These are phyloP conservation scores for Pyrochroa serraticornis DNA, from an alignment of 2,888 invertebrate species.

Conservation along the genomic window DNA sequence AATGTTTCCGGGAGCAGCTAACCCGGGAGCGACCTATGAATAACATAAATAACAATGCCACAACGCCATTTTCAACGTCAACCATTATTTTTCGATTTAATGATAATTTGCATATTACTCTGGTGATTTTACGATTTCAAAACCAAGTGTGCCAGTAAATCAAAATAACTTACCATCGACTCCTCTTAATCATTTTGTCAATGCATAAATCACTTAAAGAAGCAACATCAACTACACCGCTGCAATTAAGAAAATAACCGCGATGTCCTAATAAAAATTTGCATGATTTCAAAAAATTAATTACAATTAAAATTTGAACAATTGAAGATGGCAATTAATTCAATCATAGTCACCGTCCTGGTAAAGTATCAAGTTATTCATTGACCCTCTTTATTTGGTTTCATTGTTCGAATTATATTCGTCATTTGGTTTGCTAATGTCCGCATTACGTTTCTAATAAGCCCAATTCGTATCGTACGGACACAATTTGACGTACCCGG, in stretches of 20 bases:
- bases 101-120: no score
- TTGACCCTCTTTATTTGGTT: constrained; percentile 19
- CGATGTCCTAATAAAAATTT: not conserved
- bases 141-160: no score
- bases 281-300: constrained; percentile 5
- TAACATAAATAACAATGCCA: constrained; percentile 31
- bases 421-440: constrained; percentile 21
- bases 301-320: not conserved
- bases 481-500: no score
- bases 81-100: no score
- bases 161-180: no score
- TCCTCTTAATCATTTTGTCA: no score
- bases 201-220: no score
- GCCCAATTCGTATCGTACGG: not conserved
- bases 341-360: not conserved
- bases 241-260: not conserved
- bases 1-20: constrained; percentile 33
- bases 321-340: not conserved
- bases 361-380: constrained; percentile 10
- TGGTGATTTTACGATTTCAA: no score
- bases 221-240: no score
- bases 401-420: constrained; percentile 1
- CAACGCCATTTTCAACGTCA: no score
- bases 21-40: constrained; percentile 33
- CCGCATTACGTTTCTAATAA: not conserved